A percentile compares a stretch with the other conserved stretches of the same genome.
Conservation (phyloP, 2,888 invertebrate species). For the Zaprionus obscuricornis region DNA sequence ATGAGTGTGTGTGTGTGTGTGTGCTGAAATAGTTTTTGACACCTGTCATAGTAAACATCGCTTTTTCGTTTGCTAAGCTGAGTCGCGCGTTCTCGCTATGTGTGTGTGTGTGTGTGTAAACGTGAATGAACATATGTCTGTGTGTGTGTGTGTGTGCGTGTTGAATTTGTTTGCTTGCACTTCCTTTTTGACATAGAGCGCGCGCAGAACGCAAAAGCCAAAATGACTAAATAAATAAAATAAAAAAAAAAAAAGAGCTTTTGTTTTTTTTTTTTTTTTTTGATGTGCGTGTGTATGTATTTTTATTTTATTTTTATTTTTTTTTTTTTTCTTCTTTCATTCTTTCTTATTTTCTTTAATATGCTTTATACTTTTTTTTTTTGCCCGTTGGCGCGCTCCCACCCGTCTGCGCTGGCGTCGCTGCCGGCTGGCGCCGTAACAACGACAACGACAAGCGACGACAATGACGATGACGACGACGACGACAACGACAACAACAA, state of each 20-base stretch:
- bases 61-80: too few species aligned
- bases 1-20: not conserved
- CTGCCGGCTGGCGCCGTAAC: slow-evolving; percentile 18
- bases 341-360: too few species aligned
- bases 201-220: slow-evolving; percentile 17
- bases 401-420: slow-evolving; percentile 52
- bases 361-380: not conserved
- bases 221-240: too few species aligned
- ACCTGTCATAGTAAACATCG: slow-evolving; percentile 29
- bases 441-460: too few species aligned
- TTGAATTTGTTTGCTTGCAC: slow-evolving; percentile 28
- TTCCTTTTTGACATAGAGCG: slow-evolving; percentile 26
- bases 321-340: too few species aligned
- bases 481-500: slow-evolving; percentile 4
- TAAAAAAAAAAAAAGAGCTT: slow-evolving; percentile 39
- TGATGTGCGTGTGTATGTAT: not conserved
- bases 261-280: slow-evolving; percentile 14
- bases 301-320: not conserved
- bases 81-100: too few species aligned
- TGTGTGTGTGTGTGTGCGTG: slow-evolving; percentile 1
- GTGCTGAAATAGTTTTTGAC: slow-evolving; percentile 32
- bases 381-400: slow-evolving; percentile 26
- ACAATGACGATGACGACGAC: not conserved
- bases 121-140: too few species aligned
- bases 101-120: not conserved